A percentile compares a stretch with the other conserved stretches of the same genome.
Evolutionary conservation across 53 echinoderm and acorn worm species (phyloP).

Genomic region (Mesocentrotus franciscanus): DNA sequence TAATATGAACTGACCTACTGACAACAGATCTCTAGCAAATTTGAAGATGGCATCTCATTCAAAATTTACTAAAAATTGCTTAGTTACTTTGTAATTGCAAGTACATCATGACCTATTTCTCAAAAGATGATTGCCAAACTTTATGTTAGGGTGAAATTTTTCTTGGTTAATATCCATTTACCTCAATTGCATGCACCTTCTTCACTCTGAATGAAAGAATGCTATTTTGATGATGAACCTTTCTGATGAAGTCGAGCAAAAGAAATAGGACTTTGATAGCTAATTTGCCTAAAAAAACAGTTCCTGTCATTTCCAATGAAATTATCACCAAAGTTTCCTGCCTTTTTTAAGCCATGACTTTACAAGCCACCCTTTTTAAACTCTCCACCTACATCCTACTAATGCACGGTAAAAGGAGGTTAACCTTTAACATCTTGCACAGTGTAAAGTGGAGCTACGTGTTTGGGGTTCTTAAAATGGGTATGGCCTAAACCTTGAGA

Average conservation of each 20-base stretch:
- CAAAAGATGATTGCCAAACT: too few relatives aligned
- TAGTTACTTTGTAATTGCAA: too few relatives aligned
- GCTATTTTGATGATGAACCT: background rate
- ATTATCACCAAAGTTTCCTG: constrained; percentile 17
- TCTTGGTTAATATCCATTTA: background rate
- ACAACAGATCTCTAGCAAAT: too few relatives aligned
- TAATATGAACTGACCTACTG: too few relatives aligned
- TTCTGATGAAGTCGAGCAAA: background rate
- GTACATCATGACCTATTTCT: too few relatives aligned
- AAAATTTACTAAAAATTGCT: too few relatives aligned
- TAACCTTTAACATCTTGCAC: too few relatives aligned
- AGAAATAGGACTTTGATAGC: background rate
- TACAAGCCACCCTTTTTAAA: background rate
- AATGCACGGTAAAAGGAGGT: background rate
- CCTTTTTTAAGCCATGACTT: background rate
- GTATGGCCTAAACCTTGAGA: background rate
- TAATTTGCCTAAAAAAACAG: background rate
- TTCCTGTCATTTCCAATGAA: background rate
- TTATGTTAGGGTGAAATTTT: too few relatives aligned
- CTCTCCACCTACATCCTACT: background rate
- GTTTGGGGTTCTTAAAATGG: background rate
- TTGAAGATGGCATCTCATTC: too few relatives aligned
- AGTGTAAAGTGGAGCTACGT: background rate
- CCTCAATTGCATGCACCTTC: background rate
- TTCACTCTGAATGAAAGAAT: background rate